Evolutionary conservation across 2,113 vertebrate species (phyloP).

Genomic region (Aegotheles bennettii): DNA sequence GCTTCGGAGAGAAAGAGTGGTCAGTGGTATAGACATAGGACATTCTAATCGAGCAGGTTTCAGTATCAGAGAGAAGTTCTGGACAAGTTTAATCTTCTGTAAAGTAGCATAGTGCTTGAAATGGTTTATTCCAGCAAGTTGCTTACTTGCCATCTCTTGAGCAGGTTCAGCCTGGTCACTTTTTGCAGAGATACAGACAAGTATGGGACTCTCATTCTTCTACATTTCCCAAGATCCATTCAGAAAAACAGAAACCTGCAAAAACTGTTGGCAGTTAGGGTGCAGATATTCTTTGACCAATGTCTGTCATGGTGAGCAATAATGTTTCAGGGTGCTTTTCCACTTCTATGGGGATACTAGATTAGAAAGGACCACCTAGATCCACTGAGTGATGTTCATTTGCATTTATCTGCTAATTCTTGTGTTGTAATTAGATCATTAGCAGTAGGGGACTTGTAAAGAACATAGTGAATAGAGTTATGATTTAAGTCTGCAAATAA

Average conservation of each 20-base stretch:
- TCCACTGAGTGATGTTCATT: neutral
- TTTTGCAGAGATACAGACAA: neutral
- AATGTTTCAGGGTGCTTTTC: neutral
- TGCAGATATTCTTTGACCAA: neutral
- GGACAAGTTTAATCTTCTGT: neutral
- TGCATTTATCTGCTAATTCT: neutral
- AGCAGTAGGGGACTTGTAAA: neutral
- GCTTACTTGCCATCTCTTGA: neutral
- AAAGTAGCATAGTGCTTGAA: neutral
- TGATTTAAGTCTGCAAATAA: neutral
- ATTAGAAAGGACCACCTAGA: neutral
- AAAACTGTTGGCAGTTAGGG: neutral
- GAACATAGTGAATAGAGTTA: neutral
- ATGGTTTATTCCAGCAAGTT: neutral
- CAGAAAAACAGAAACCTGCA: neutral
- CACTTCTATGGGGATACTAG: neutral
- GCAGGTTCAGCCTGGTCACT: neutral
- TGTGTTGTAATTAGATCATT: neutral
- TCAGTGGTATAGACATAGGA: neutral
- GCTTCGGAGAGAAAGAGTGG: neutral
- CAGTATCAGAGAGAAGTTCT: neutral
- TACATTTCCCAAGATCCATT: neutral
- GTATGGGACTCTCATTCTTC: neutral
- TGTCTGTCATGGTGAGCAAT: neutral
- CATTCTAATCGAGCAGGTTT: neutral